Base-by-base conservation (phyloP, 2,113 vertebrate genomes). In the Tor tambroides region DNA sequence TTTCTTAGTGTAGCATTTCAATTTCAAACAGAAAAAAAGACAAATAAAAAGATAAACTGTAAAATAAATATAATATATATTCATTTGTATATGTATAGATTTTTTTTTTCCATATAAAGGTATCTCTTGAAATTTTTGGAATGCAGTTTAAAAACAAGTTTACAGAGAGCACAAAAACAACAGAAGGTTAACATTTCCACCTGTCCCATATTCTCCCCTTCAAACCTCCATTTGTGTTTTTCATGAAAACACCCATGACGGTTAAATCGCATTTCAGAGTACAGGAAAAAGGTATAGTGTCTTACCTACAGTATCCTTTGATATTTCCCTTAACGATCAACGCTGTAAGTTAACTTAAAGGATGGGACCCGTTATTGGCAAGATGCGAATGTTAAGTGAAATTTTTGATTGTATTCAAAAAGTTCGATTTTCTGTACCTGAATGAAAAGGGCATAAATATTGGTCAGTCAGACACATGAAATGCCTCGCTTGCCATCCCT, bases 381-480 rank as follows among this genome's bases (percentile, higher is more conserved):
- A 65, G 21, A 82, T 28, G 32, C 8, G 59, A 54, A 77, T 19
- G 75, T 77, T 77, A 28, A 77, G 26, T 26, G 26, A 63, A 81
- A 65, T 5, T 81, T 81, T n/a, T 81, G 79, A 81, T 26, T 41
- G 56, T 63, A 23, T 41, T 80, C 15, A 80, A 79, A 79, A 30
- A 41, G 46, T 67, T 65, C 38, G 38, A 17, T 88, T 88, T 89
- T 88, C 72, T 72, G 88, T 85, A 90, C 91, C 89, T 92, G 89
- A 93, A 92, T 92, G 87, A 89, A 93, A 56, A 89, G 91, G 46
- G 92, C 89, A 90, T 91, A 91, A 92, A 92, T 94, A 93, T 94
- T 92, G 90, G 92, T 94, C 92, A 93, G 93, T 93, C 94, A 94
- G 93, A 93, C 90, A 88, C 80, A 88, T 90, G 89, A 92, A 90